Base-by-base conservation (phyloP, 2,888 invertebrate species). In the Agrotis ipsilon region DNA sequence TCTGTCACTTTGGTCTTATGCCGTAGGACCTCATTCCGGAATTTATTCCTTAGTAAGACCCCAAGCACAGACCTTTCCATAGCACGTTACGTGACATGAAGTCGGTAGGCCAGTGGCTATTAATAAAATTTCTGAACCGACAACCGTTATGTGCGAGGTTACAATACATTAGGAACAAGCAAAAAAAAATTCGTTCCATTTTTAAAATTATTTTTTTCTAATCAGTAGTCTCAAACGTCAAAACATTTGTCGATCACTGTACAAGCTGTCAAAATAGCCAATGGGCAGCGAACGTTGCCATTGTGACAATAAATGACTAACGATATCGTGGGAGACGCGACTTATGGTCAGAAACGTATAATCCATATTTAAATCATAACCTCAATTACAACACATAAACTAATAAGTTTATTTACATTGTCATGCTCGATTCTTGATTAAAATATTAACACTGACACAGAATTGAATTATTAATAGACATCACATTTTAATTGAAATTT, bases 311-410 rank as follows among this genome's bases (percentile, higher is more conserved):
- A 52, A 45, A 48, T 65, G 48, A 77, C 48, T 61, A 64, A 77
- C 48, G 60, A 58, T 49, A 13, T n/a, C 65, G 78, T 75, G 72
- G 72, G 78, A 58, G 72, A 78, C 51, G 32, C 45, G 24, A 66
- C 58, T 75, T 74, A 68, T 74, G 68, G 68, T 63, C 74, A 73
- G 48, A 68, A 78, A 68, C 79, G 54, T 32, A 64, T 52, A 78
- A 77, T 77, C 73, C 63, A 68, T 77, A 77, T 77, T 78, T n/a
- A 78, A 54, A 61, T 54, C 70, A 63, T 76, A 75, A 76, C 74
- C 74, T 75, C 52, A 54, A 76, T 76, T 76, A 59, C 57, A 48
- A 46, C 48, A 72, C 27, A 67, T 78, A 77, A 77, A 77, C 64
- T 74, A 64, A 77, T 73, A 78, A 73, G 32, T 77, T 77, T 68